These are phyloP conservation scores for Bombus terrestris DNA, from an alignment of 1,140 invertebrate species.

Conservation along the genomic window DNA sequence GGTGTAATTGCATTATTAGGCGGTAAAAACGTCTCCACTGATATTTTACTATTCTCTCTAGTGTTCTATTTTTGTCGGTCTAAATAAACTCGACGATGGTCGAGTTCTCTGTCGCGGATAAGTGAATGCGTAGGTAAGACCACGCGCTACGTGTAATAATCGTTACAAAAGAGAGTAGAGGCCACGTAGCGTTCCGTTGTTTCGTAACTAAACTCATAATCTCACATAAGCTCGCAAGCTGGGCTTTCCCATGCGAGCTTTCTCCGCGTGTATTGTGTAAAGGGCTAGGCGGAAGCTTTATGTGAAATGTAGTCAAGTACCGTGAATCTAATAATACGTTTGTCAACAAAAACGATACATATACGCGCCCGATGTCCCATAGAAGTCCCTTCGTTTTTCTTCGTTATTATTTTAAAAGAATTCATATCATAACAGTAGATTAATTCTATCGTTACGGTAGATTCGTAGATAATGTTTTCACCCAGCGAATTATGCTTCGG, in stretches of 20 bases:
- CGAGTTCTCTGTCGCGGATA: background rate
- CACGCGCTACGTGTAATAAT: slow-evolving; percentile 69
- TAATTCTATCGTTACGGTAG: too few relatives aligned
- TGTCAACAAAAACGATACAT: slow-evolving; percentile 67
- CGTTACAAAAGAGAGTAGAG: slow-evolving; percentile 74
- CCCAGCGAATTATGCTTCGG: background rate
- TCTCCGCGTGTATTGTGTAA: slow-evolving; percentile 63
- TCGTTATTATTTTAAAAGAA: background rate
- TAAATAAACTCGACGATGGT: slow-evolving; percentile 17
- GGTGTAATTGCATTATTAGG: too few relatives aligned
- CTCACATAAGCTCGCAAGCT: slow-evolving; percentile 80
- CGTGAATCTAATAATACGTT: slow-evolving; percentile 73
- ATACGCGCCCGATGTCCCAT: background rate
- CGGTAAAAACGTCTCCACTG: background rate
- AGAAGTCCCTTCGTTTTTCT: background rate
- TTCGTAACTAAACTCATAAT: slow-evolving; percentile 81
- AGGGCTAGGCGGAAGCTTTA: slow-evolving; percentile 66
- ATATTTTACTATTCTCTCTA: too few relatives aligned
- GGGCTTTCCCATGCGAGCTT: slow-evolving; percentile 80
- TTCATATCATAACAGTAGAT: background rate
- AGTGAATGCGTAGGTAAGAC: slow-evolving; percentile 2
- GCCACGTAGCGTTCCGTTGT: slow-evolving; percentile 66
- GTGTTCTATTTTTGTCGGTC: background rate
- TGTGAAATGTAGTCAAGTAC: slow-evolving; percentile 74
- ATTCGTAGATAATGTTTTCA: background rate